Percentiles rank a stretch among this genome's conserved stretches.
phyloP scores from a whole-genome alignment of 2,113 vertebrate species.

The Perca flavescens region DNA sequence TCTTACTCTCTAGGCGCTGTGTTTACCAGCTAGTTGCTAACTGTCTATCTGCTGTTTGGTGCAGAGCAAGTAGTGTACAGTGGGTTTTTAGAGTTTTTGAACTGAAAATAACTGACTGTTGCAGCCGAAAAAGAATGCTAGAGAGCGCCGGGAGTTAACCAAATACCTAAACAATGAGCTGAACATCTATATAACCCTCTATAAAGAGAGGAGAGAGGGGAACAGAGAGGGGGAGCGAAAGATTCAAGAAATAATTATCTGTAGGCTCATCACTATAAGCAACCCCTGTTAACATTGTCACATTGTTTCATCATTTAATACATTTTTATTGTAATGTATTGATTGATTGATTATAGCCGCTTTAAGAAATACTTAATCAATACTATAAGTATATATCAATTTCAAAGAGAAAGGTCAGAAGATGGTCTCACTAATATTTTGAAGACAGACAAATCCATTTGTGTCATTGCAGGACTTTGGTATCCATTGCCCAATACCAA shows the following conservation, averaged over 20 bases:
- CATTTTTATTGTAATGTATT: background rate
- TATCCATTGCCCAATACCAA: slow-evolving; percentile 85
- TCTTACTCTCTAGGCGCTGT: too few relatives aligned
- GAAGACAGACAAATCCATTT: slow-evolving; percentile 87
- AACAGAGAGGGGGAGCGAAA: too few relatives aligned
- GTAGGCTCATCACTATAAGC: background rate
- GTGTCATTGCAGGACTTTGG: slow-evolving; percentile 80
- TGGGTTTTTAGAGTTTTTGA: too few relatives aligned
- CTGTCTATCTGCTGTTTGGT: too few relatives aligned
- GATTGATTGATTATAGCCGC: background rate
- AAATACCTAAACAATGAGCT: too few relatives aligned
- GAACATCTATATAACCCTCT: too few relatives aligned
- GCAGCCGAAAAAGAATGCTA: too few relatives aligned
- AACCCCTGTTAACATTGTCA: background rate
- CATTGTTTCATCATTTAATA: background rate
- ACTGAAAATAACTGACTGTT: too few relatives aligned
- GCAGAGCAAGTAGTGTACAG: too few relatives aligned
- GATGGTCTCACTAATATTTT: slow-evolving; percentile 79
- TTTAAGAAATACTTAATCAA: background rate
- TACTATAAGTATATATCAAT: background rate
- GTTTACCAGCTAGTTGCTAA: too few relatives aligned
- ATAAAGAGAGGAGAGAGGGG: background rate
- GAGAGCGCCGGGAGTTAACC: too few relatives aligned
- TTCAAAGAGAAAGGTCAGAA: background rate
- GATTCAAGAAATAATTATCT: background rate